Base-by-base conservation (phyloP, 2,888 invertebrate species). In the Galerucella pusilla region DNA sequence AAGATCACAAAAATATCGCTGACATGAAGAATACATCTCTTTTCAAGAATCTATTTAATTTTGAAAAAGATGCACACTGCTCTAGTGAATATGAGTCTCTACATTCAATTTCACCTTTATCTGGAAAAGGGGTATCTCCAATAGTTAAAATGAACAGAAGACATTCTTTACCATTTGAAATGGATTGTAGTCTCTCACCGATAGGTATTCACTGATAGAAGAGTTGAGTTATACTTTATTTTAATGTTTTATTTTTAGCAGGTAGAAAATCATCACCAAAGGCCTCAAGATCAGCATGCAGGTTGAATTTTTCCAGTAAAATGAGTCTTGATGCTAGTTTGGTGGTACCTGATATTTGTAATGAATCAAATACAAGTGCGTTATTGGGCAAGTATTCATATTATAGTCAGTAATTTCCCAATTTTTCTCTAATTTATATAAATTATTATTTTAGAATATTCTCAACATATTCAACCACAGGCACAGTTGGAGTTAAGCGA, bases 221-320 rank as follows among this genome's bases (percentile, higher is more conserved):
- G 28, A 54, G 1, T 59, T 42, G 5, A 7, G 9, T 9, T 9
- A 42, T 42, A 42, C 7, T 42, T 59, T 16, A 59, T n/a, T 11
- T 16, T 25, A 11, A 20, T 16, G n/a, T 20, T 16, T 57, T 11
- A 52, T 54, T 4, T 42, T 71, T 42, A 73, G 75, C 7, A 79
- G 79, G 65, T 80, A 74, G 57, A 16, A 65, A 65, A 20, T 45
- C 64, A 20, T 78, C 80, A 6, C 73, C 81, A 4, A 81, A 74
- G 59, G 80, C 81, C 63, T 89, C 89, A 75, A 86, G 88, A 12
- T 90, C 90, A 0, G 89, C 89, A 2, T 89, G 89, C 80, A 89
- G 90, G 81, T 83, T 90, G 14, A 79, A 74, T 71, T 84, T 82
- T 78, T 83, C 81, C 28, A 77, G 69, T 25, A 79, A 79, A 49